Base-by-base conservation (phyloP, 2,797 vertebrate genomes). In the Tadarida brasiliensis region DNA sequence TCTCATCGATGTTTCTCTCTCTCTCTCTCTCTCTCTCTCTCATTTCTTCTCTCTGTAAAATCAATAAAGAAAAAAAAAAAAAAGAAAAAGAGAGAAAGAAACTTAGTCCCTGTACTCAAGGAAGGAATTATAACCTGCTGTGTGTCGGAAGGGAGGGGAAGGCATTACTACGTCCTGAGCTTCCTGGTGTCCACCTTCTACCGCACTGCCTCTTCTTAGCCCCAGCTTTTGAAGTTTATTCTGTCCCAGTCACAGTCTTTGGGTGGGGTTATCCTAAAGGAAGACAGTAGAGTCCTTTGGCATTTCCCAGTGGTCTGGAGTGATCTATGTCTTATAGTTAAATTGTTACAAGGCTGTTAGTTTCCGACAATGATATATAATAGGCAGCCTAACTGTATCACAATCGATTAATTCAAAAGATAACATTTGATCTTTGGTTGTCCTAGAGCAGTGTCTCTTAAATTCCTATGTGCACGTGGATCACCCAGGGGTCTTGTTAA, bases 41-140 rank as follows among this genome's bases (percentile, higher is more conserved):
- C 39, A 44, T 44, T 44, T 44, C 7, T 7, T 44, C 39, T 44
- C 39, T 44, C 39, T 44, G 39, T 44, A 44, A 44, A 4, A 44
- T 44, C 5, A 44, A 44, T 44, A 44, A 44, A 44, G 63, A n/a
- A 17, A n/a, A 16, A n/a, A 65, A 65, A 65, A n/a, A n/a, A n/a
- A 44, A 44, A 44, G 63, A n/a, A 17, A n/a, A 16, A n/a, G n/a
- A 65, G n/a, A 17, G 63, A 16, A 6, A 49, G 33, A 33, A 61
- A 2, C 0, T 0, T 1, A 4, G 6, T 28, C 30, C 61, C 14
- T 7, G 5, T 19, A 0, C 56, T 20, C 24, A 10, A 11, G 39
- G 6, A 7, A 9, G 39, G 6, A 54, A 8, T 39, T 17, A 26
- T 24, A 5, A n/a, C 26, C 57, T 15, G 20, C 30, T 35, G 22